These are phyloP conservation scores for Eriocheir sinensis DNA, from an alignment of 1,140 invertebrate species.

Conservation along the genomic window DNA sequence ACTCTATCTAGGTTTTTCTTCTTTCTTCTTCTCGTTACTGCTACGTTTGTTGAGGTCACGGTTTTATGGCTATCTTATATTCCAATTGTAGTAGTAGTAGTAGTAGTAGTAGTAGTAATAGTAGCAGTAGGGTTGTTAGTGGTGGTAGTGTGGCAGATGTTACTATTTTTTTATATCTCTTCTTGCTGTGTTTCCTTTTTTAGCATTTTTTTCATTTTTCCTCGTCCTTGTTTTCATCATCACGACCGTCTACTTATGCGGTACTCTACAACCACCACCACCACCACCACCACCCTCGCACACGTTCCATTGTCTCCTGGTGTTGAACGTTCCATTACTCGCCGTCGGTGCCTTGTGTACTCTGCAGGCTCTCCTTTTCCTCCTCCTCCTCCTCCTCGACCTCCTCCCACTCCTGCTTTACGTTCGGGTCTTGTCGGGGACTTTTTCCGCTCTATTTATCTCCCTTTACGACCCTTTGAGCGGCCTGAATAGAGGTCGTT, in stretches of 20 bases:
- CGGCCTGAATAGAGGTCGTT: conserved; percentile 13
- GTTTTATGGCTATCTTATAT: too few relatives aligned
- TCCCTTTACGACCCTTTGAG: not conserved
- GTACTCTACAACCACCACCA: too few relatives aligned
- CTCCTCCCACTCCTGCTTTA: not conserved
- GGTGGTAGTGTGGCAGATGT: too few relatives aligned
- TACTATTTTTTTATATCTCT: too few relatives aligned
- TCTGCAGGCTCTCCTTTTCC: not conserved
- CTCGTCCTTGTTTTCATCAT: not conserved
- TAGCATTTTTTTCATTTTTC: not conserved
- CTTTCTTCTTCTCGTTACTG: too few relatives aligned
- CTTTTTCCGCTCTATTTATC: conserved; percentile 25
- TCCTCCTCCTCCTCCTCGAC: not conserved
- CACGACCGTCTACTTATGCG: not conserved
- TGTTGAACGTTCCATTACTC: conserved; percentile 5
- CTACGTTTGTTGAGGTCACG: too few relatives aligned
- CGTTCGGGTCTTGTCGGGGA: not conserved
- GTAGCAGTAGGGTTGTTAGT: too few relatives aligned
- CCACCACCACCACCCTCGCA: not conserved
- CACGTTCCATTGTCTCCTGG: conserved; percentile 11
- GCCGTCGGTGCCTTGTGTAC: not conserved
- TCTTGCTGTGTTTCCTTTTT: not conserved
- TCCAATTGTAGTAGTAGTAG: too few relatives aligned
- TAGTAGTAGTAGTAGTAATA: too few relatives aligned
- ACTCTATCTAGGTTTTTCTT: too few relatives aligned